Base-by-base conservation (phyloP, 2,797 vertebrate species). In the Linurgus olivaceus region DNA sequence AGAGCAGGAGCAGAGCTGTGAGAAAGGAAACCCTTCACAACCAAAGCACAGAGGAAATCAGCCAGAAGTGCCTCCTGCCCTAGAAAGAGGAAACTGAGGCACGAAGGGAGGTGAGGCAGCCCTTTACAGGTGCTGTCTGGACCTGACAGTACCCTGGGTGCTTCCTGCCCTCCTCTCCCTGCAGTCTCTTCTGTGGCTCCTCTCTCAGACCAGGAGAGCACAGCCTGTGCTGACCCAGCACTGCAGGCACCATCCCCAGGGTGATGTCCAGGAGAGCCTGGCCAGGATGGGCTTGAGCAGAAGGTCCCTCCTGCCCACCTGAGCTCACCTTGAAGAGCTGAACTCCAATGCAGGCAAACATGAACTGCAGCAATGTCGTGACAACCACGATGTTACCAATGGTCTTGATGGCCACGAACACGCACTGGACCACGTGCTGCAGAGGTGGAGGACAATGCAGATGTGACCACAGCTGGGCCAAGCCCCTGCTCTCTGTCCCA, bases 311-410 rank as follows among this genome's bases (percentile, higher is more conserved):
- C 80, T 76, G 68, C 17, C 57, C 37, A 11, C 2, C 52, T 17
- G 37, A 42, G 13, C 95, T 97, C 90, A 99, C 99, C 99, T 99
- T 99, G 96, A 99, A 99, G 42, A 99, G 99, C 79, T 99, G 99
- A 7, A 99, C 99, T 11, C 99, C 99, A 0, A 99, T 99, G 96
- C 99, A 99, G 96, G 99, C 98, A 24, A 99, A 99, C 98, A 99
- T 99, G 97, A 99, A 99, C 96, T 99, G 99, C 86, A 99, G 97
- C 96, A 99, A 95, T 6, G 99, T 98, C 2, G 99, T 99, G 94
- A 99, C 99, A 65, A 99, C 97, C 73, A 99, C 99, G 3, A 99
- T 99, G 97, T 99, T 99, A 35, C 99, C 99, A 1, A 99, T 99
- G 20, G 99, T 99, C 98, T 99, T 99, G 96, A 99, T 99, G 95